Percentiles rank a stretch among this genome's conserved stretches.
phyloP scores from a whole-genome alignment of 2,113 vertebrate species.

The Bufo bufo region DNA sequence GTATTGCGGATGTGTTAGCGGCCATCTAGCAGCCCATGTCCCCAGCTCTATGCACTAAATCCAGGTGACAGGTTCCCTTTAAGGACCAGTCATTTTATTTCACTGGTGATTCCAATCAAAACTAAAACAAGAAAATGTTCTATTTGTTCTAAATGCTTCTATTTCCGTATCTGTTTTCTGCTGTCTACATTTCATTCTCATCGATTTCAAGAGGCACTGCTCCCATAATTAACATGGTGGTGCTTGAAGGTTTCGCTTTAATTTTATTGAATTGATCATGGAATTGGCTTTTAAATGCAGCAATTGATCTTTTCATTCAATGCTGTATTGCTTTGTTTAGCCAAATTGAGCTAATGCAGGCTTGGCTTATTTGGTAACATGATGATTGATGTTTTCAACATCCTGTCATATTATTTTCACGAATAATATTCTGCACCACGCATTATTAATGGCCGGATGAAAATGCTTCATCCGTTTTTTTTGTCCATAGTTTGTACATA shows the following conservation, averaged over 20 bases:
- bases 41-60: too few relatives aligned
- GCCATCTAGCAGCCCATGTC: too few relatives aligned
- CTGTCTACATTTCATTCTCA: not conserved
- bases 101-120: not conserved
- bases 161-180: not conserved
- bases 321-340: not conserved
- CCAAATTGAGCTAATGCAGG: not conserved
- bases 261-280: not conserved
- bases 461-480: not conserved
- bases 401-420: not conserved
- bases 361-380: not conserved
- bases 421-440: not conserved
- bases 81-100: not conserved
- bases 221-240: not conserved
- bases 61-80: too few relatives aligned
- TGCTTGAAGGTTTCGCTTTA: too few relatives aligned
- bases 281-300: not conserved
- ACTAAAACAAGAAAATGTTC: not conserved
- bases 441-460: not conserved
- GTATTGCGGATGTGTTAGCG: too few relatives aligned
- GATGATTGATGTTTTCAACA: not conserved
- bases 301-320: not conserved
- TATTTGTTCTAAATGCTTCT: too few relatives aligned
- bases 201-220: not conserved
- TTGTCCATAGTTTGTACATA: not conserved